These are phyloP conservation scores for Cephus rjabovi DNA, from an alignment of 2,888 invertebrate genomes.

Conservation along the genomic window DNA sequence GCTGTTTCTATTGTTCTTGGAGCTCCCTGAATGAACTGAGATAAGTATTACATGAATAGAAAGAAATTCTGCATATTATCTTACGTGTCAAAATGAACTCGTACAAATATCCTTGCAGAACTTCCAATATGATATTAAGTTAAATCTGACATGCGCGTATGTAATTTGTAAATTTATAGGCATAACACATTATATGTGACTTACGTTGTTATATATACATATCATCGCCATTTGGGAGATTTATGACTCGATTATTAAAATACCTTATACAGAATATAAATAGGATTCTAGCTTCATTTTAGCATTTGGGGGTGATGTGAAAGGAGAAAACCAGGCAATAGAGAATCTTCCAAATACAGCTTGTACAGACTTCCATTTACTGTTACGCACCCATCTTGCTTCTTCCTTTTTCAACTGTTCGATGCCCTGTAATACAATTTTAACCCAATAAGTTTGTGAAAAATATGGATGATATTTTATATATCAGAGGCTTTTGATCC, in stretches of 20 bases:
- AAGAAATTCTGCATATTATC: background rate
- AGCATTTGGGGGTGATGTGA: conserved; percentile 83
- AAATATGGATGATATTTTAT: background rate
- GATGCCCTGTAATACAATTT: conserved; percentile 79
- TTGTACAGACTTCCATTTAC: conserved; percentile 94
- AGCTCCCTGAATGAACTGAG: background rate
- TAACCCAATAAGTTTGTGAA: background rate
- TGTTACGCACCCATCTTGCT: conserved; percentile 91
- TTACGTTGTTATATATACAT: background rate
- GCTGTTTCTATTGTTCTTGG: background rate
- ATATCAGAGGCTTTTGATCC: background rate
- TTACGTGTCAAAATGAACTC: background rate
- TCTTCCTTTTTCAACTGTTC: conserved; percentile 97
- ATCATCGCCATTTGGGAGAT: background rate
- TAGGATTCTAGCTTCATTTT: conserved; percentile 84
- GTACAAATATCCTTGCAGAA: background rate
- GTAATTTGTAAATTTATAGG: background rate
- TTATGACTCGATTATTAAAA: conserved; percentile 20
- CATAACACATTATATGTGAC: background rate
- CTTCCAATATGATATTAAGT: background rate
- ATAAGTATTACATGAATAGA: background rate
- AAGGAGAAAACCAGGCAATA: conserved; percentile 94
- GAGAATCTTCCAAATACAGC: conserved; percentile 97
- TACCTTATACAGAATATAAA: conserved; percentile 83
- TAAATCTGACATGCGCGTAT: background rate